A percentile compares a stretch with the other conserved stretches of the same genome.
Conservation (phyloP, 2,888 invertebrate genomes). For the Tineola bisselliella region DNA sequence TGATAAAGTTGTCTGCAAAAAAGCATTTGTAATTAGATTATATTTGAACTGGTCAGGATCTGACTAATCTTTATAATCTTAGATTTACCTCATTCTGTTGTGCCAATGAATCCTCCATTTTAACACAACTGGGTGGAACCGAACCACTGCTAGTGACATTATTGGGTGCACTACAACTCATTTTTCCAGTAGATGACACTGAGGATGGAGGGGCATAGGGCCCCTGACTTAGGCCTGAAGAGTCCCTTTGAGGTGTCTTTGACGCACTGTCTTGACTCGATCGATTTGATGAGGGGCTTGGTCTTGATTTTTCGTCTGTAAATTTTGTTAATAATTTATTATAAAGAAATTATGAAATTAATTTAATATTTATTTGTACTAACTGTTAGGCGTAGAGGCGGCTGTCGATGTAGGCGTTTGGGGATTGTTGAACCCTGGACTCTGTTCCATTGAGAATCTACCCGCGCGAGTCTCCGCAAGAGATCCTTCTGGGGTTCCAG, state of each 20-base stretch:
- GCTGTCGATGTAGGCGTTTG: slow-evolving; percentile 53
- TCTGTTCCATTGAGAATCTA: slow-evolving; percentile 59
- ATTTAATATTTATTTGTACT: not conserved
- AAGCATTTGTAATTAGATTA: not conserved
- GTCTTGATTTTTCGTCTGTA: slow-evolving; percentile 59
- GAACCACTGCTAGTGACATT: slow-evolving; percentile 32
- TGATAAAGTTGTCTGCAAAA: slow-evolving; percentile 50
- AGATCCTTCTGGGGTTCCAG: slow-evolving; percentile 58
- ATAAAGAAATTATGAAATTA: not conserved
- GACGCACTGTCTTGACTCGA: slow-evolving; percentile 56
- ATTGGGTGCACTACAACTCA: slow-evolving; percentile 42
- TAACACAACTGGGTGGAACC: slow-evolving; percentile 24
- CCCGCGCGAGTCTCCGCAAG: slow-evolving; percentile 53
- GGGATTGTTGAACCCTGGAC: slow-evolving; percentile 62
- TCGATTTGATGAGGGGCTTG: slow-evolving; percentile 59
- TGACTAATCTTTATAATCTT: not conserved
- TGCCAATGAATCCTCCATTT: slow-evolving; percentile 43
- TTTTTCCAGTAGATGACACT: slow-evolving; percentile 36
- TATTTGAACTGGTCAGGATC: not conserved
- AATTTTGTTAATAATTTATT: not conserved
- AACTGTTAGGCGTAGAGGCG: slow-evolving; percentile 9
- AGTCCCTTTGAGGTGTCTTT: slow-evolving; percentile 56
- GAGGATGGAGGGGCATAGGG: slow-evolving; percentile 53
- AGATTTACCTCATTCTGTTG: slow-evolving; percentile 32
- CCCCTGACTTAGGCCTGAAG: slow-evolving; percentile 37